A percentile compares a stretch with the other conserved stretches of the same genome.
Conservation (phyloP, 2,888 invertebrate species). For the Platynereis dumerilii region DNA sequence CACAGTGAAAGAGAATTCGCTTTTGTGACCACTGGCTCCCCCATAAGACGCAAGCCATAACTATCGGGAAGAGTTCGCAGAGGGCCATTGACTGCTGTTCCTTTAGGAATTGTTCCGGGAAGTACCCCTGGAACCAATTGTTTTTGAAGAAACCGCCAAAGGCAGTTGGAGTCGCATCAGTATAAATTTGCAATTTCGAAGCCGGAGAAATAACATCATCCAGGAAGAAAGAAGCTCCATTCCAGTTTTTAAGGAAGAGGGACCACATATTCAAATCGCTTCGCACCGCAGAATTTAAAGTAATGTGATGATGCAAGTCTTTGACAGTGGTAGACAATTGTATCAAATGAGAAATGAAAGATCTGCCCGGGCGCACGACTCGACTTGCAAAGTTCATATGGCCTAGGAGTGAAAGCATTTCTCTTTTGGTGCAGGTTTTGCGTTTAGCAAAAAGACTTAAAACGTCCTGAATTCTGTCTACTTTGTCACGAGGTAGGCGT, state of each 20-base stretch:
- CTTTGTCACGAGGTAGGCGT: constrained; percentile 6
- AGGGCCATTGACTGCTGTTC: not conserved
- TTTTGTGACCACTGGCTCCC: constrained; percentile 22
- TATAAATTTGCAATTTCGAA: too few species aligned
- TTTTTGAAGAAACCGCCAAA: constrained; percentile 8
- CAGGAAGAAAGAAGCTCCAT: too few species aligned
- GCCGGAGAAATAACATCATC: too few species aligned
- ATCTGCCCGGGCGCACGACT: constrained; percentile 30
- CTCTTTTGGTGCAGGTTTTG: constrained; percentile 31
- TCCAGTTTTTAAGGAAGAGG: too few species aligned
- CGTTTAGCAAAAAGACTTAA: constrained; percentile 7
- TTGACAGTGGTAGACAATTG: constrained; percentile 21
- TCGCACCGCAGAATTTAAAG: constrained; percentile 1
- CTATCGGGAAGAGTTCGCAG: constrained; percentile 2
- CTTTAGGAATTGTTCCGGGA: constrained; percentile 8
- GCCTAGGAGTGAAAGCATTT: constrained; percentile 26
- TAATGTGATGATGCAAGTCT: constrained; percentile 22
- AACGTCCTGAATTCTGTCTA: not conserved
- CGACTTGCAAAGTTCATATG: constrained; percentile 12
- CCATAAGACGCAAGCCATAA: constrained; percentile 26
- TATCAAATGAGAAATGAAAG: constrained; percentile 33
- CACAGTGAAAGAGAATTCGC: constrained; percentile 29
- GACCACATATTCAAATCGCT: too few species aligned
- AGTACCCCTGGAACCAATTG: constrained; percentile 21
- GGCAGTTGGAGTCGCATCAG: not conserved